These are phyloP conservation scores for Sibirionetta formosa DNA, from an alignment of 2,797 vertebrate genomes.

Conservation along the genomic window DNA sequence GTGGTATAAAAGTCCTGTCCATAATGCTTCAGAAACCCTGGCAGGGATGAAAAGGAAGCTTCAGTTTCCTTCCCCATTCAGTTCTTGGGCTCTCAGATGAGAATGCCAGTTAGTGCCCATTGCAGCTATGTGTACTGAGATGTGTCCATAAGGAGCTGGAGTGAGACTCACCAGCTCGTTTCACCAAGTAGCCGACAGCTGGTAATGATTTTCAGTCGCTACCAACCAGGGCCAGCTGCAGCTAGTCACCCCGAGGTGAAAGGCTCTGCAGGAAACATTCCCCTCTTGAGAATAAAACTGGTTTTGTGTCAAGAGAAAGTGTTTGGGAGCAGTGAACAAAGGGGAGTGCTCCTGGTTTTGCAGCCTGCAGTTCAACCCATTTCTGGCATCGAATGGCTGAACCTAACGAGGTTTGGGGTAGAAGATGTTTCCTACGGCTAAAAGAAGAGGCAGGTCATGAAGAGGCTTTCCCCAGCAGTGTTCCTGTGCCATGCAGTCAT, in stretches of 20 bases:
- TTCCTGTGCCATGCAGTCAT: background rate
- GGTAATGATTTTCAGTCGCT: slow-evolving; percentile 68
- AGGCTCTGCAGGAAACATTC: slow-evolving; percentile 3
- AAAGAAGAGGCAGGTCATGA: background rate
- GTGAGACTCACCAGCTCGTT: slow-evolving; percentile 39
- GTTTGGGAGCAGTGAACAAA: background rate
- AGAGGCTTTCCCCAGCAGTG: background rate
- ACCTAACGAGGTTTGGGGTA: background rate
- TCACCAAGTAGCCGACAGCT: slow-evolving; percentile 55
- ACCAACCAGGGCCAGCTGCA: slow-evolving; percentile 57
- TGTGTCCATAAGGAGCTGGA: slow-evolving; percentile 46
- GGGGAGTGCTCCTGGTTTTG: background rate
- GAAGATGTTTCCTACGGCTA: background rate
- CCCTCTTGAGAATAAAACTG: background rate
- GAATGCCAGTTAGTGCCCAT: slow-evolving; percentile 41
- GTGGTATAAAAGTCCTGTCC: slow-evolving; percentile 10
- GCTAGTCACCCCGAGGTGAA: slow-evolving; percentile 55
- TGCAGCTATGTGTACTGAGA: slow-evolving; percentile 25
- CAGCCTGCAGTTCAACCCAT: background rate
- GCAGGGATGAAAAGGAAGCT: background rate
- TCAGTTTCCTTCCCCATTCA: background rate
- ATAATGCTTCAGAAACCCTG: background rate
- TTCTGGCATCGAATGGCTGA: background rate
- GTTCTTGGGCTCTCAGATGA: background rate
- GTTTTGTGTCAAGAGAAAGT: slow-evolving; percentile 23